A percentile compares a stretch with the other conserved stretches of the same genome.
Evolutionary conservation across 1,140 invertebrate species (phyloP).

Genomic region (Drosophila kepulauana): DNA sequence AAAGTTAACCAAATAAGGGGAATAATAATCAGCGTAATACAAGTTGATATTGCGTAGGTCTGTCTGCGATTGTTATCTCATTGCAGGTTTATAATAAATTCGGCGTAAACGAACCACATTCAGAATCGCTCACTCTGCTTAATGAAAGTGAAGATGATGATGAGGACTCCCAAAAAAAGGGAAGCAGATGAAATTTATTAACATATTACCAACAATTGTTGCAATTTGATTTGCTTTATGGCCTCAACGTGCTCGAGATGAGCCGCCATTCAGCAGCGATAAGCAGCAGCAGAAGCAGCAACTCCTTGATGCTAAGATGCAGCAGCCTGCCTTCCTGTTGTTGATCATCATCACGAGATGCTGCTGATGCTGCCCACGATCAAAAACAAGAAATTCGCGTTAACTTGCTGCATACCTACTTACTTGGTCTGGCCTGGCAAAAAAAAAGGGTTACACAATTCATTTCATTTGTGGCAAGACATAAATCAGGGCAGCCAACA

Average conservation of each 20-base stretch:
- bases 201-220: constrained; percentile 83
- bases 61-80: constrained; percentile 21
- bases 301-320: constrained; percentile 29
- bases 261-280: constrained; percentile 65
- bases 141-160: constrained; percentile 72
- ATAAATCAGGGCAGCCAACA: constrained; percentile 81
- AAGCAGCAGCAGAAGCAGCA: constrained; percentile 56
- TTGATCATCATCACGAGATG: constrained; percentile 2
- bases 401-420: constrained; percentile 51
- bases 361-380: constrained; percentile 69
- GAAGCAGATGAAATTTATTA: constrained; percentile 64
- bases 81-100: constrained; percentile 24
- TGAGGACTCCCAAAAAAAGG: constrained; percentile 2
- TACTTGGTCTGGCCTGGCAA: neutral
- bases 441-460: constrained; percentile 80
- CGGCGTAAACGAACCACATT: constrained; percentile 17
- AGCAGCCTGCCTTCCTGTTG: constrained; percentile 3
- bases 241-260: constrained; percentile 69
- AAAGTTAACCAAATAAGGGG: constrained; percentile 3
- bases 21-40: constrained; percentile 41
- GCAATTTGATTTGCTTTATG: constrained; percentile 83
- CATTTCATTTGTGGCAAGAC: constrained; percentile 82
- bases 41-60: constrained; percentile 47
- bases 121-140: constrained; percentile 46
- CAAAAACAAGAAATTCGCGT: constrained; percentile 78